Percentiles rank a stretch among this genome's conserved stretches.
phyloP scores from a whole-genome alignment of 2,888 invertebrate species.

The Rhabditoides inermis region DNA sequence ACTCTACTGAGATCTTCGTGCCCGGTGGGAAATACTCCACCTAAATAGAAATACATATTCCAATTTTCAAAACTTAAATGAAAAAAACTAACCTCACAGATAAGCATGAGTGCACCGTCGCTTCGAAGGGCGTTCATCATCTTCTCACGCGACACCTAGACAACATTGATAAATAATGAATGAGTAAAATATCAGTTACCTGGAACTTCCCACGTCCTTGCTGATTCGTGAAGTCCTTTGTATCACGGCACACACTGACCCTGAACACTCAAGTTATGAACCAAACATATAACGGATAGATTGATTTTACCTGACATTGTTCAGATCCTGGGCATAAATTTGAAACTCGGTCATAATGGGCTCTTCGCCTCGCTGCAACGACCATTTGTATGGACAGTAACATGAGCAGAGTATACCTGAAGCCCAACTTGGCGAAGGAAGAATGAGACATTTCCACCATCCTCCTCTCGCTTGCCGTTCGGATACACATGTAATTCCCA shows the following conservation, averaged over 20 bases:
- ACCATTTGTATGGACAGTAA: slow-evolving; percentile 1
- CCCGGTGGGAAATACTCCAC: slow-evolving; percentile 39
- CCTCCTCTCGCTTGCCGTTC: slow-evolving; percentile 50
- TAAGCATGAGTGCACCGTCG: slow-evolving; percentile 40
- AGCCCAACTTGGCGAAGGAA: slow-evolving; percentile 46
- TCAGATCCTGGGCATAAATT: slow-evolving; percentile 42
- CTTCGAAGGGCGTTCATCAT: slow-evolving; percentile 36
- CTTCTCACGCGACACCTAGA: slow-evolving; percentile 36
- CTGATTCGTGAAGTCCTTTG: slow-evolving; percentile 49
- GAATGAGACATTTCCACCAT: slow-evolving; percentile 43
- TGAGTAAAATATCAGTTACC: too few species aligned
- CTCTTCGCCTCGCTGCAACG: slow-evolving; percentile 40
- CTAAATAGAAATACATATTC: background rate
- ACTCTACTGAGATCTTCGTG: slow-evolving; percentile 38
- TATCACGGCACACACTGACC: slow-evolving; percentile 47
- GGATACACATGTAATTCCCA: slow-evolving; percentile 51
- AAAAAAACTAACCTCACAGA: slow-evolving; percentile 38
- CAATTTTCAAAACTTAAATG: background rate
- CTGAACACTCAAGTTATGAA: too few species aligned
- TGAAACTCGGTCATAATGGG: slow-evolving; percentile 51
- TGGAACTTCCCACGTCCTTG: slow-evolving; percentile 51
- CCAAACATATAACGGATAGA: too few species aligned
- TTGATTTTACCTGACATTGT: too few species aligned
- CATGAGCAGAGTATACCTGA: slow-evolving; percentile 11
- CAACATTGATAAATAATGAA: too few species aligned